A percentile compares a stretch with the other conserved stretches of the same genome.
phyloP scores from a whole-genome alignment of 2,888 invertebrate genomes.

The Nomada lathburiana region DNA sequence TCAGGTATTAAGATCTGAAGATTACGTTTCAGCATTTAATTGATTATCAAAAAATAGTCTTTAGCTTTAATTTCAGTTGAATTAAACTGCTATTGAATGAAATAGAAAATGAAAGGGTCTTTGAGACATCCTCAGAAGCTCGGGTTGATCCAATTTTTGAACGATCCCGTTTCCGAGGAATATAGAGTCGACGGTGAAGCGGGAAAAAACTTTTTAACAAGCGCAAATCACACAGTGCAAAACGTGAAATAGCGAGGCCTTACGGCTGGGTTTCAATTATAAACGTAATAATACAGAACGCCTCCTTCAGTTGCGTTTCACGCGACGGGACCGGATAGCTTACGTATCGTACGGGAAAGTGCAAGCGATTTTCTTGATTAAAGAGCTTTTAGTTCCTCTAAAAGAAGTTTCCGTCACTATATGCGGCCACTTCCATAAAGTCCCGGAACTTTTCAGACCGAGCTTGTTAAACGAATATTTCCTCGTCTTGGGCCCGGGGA shows the following conservation, averaged over 20 bases:
- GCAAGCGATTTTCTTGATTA: conserved; percentile 36
- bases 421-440: background rate
- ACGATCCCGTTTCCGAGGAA: no score
- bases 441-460: background rate
- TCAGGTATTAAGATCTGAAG: no score
- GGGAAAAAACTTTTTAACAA: background rate
- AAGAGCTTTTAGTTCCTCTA: conserved; percentile 5
- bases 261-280: conserved; percentile 19
- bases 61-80: background rate
- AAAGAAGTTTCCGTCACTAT: background rate
- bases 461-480: background rate
- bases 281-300: conserved; percentile 19
- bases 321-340: conserved; percentile 2
- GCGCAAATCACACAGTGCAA: background rate
- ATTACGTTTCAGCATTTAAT: no score
- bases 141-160: background rate
- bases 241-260: background rate
- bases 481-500: background rate
- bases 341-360: conserved; percentile 13
- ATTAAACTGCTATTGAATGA: no score
- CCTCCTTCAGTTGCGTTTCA: background rate
- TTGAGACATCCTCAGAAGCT: no score
- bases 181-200: background rate
- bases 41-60: no score
- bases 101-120: no score